Percentiles rank a stretch among this genome's conserved stretches.
Conservation (phyloP, 2,113 vertebrate genomes). For the Centropristis striata region DNA sequence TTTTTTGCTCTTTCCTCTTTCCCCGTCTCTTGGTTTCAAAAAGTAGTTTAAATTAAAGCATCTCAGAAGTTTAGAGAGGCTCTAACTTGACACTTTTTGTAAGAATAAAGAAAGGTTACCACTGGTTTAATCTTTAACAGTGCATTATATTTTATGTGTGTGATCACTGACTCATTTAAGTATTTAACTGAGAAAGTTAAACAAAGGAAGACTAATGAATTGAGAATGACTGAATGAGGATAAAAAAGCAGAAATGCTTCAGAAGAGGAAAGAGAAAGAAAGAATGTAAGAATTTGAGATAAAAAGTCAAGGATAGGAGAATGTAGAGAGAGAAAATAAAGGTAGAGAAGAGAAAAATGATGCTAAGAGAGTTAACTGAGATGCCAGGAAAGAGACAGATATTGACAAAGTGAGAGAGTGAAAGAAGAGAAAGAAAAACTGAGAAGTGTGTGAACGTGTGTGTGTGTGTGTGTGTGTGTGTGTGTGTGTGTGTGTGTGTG, state of each 20-base stretch:
- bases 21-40: no score
- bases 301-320: background rate
- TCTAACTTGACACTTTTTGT: background rate
- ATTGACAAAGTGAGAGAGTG: background rate
- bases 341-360: background rate
- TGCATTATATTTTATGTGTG: background rate
- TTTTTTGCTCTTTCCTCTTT: background rate
- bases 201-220: background rate
- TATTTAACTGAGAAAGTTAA: background rate
- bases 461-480: background rate
- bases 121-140: background rate
- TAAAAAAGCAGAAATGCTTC: background rate
- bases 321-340: background rate
- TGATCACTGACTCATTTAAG: background rate
- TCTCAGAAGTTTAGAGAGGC: background rate
- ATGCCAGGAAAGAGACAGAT: background rate
- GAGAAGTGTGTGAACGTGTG: background rate
- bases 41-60: background rate
- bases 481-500: background rate
- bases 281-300: background rate
- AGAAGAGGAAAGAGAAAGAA: background rate
- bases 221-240: background rate
- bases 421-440: background rate
- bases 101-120: background rate
- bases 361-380: background rate